phyloP scores from a whole-genome alignment of 2,888 invertebrate species.

The Ophion costatus region DNA sequence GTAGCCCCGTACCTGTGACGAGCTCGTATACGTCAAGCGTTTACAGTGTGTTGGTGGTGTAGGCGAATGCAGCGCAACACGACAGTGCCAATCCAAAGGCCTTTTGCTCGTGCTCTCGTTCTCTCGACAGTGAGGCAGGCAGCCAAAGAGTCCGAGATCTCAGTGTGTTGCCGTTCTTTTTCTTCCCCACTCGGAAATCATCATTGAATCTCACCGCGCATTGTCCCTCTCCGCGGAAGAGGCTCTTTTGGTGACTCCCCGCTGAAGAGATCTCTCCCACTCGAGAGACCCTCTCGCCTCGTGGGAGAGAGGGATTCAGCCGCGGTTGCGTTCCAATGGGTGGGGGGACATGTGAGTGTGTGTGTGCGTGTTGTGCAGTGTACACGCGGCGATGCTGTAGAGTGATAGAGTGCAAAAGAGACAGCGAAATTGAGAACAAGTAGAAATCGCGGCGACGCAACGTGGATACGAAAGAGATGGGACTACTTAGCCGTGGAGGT shows the following conservation, averaged over 20 bases:
- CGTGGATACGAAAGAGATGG: not conserved
- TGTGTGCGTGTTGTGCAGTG: not conserved
- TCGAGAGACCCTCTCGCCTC: not conserved
- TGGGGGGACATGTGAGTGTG: not conserved
- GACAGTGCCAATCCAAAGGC: conserved; percentile 26
- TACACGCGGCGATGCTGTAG: not conserved
- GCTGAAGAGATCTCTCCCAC: conserved; percentile 41
- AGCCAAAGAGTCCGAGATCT: conserved; percentile 21
- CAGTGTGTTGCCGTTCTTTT: conserved; percentile 13
- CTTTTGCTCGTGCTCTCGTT: conserved; percentile 48
- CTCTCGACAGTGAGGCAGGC: conserved; percentile 10
- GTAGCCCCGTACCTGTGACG: conserved; percentile 22
- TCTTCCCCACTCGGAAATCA: conserved; percentile 44
- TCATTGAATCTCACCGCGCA: conserved; percentile 47
- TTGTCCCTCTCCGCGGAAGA: conserved; percentile 31
- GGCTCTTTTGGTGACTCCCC: conserved; percentile 51
- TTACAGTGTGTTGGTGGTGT: not conserved
- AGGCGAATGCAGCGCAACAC: not conserved
- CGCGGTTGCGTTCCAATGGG: not conserved
- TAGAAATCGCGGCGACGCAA: conserved; percentile 6
- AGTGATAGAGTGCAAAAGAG: conserved; percentile 10
- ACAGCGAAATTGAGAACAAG: not conserved
- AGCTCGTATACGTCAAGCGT: conserved; percentile 20
- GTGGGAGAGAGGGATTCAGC: conserved; percentile 44
- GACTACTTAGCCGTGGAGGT: conserved; percentile 1